These are phyloP conservation scores for Linnaemya tessellans DNA, from an alignment of 2,888 invertebrate species.

Conservation along the genomic window DNA sequence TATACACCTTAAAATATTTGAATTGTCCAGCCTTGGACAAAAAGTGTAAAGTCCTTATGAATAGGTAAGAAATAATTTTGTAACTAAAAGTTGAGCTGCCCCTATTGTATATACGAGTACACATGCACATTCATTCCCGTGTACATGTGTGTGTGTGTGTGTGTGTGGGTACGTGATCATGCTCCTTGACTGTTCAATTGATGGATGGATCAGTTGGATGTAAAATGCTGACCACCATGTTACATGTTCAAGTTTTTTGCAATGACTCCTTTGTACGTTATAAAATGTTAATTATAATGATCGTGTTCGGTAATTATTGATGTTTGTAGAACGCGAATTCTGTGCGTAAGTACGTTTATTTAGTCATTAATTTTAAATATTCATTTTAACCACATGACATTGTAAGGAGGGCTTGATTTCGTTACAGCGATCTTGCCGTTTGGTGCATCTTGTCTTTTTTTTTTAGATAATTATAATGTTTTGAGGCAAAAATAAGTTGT, in stretches of 20 bases:
- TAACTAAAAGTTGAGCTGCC: not conserved
- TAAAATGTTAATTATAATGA: constrained; percentile 69
- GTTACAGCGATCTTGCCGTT: constrained; percentile 3
- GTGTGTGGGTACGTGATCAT: not conserved
- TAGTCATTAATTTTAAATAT: constrained; percentile 68
- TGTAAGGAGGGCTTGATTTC: constrained; percentile 1
- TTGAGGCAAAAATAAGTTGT: not conserved
- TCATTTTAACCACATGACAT: constrained; percentile 62
- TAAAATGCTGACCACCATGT: constrained; percentile 55
- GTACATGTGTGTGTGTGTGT: not conserved
- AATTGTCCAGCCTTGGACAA: no score
- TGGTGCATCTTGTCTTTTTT: not conserved
- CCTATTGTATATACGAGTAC: not conserved
- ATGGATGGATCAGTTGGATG: constrained; percentile 7
- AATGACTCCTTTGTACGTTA: constrained; percentile 32
- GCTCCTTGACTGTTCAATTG: constrained; percentile 10
- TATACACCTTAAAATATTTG: no score
- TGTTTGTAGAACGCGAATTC: constrained; percentile 26
- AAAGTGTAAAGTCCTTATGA: no score
- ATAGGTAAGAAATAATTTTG: no score
- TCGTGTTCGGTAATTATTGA: constrained; percentile 67
- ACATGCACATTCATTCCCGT: not conserved
- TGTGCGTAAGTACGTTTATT: constrained; percentile 51
- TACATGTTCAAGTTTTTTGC: constrained; percentile 46
- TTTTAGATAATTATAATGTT: not conserved